Evolutionary conservation across 2,797 vertebrate species (phyloP), one percentile per base, ranked within the genome.

Genomic region (Pitangus sulphuratus): DNA sequence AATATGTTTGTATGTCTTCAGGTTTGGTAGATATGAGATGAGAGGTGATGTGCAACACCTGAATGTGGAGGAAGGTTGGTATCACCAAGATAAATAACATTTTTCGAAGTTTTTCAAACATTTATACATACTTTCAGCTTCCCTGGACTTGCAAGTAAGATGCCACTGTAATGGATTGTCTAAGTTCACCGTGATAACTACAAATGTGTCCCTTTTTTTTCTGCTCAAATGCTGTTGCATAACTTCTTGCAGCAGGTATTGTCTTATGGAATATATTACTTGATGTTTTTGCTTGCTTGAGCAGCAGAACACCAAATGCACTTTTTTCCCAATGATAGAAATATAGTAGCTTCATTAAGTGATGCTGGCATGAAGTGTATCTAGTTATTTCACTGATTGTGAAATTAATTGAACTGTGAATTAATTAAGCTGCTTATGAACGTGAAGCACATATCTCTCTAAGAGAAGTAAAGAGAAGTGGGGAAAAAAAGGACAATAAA

Each of bases 201-300:
- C 81, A 90, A 94, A 76, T 68, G 33, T 40, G 51, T 93, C 72
- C 39, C 51, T 85, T 81, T 89, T 87, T 89, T 54, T 82, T 51
- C 31, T 72, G 8, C 42, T 62, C n/a, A 94, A 64, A 56, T 39
- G 25, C 39, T 87, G 28, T 92, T 95, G 72, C 60, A 66, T 77
- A 88, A 56, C 56, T 91, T 94, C 58, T 51, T 74, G 35, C 74
- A 94, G 58, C 60, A 89, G 35, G 47, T 44, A 37, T 10, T 68
- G 42, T 66, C 42, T 54, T n/a, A 5, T 22, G 44, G 25, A 80
- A 70, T 60, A 4, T 70, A 48, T 57, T 39, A 22, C 74, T 39
- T 26, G 22, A 33, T 14, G 2, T 61, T 65, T 75, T 82, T 62
- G 18, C 40, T 70, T 74, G 28, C 70, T 60, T 71, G 33, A 83